Conservation (phyloP, 2,113 vertebrate species). For the Accipiter virgatus region DNA sequence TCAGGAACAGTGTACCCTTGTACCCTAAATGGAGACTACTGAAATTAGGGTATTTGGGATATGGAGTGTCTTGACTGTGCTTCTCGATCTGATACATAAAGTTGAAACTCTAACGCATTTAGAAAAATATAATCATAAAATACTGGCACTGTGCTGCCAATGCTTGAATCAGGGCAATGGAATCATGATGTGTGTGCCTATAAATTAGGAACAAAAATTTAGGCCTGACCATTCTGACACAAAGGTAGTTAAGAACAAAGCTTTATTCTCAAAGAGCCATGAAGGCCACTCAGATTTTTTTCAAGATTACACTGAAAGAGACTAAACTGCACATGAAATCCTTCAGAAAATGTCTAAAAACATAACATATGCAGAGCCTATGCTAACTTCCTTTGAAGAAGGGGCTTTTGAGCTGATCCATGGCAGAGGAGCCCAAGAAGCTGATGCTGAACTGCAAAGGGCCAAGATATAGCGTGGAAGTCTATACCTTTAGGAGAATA, state of each 20-base stretch:
- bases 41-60: neutral
- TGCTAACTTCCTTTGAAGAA: neutral
- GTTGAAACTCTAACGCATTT: neutral
- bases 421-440: neutral
- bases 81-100: neutral
- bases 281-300: neutral
- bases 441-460: neutral
- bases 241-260: neutral
- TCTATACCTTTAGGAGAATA: neutral
- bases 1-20: neutral
- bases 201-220: neutral
- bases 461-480: neutral
- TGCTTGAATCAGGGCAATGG: neutral
- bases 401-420: neutral
- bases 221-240: neutral
- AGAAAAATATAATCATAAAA: neutral
- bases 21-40: neutral
- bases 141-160: neutral
- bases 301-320: neutral
- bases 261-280: neutral
- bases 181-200: neutral
- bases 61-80: neutral
- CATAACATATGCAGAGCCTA: neutral
- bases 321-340: neutral
- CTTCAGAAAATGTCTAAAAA: neutral